A percentile compares a stretch with the other conserved stretches of the same genome.
Conservation (phyloP, 2,113 vertebrate species). For the Calypte anna region DNA sequence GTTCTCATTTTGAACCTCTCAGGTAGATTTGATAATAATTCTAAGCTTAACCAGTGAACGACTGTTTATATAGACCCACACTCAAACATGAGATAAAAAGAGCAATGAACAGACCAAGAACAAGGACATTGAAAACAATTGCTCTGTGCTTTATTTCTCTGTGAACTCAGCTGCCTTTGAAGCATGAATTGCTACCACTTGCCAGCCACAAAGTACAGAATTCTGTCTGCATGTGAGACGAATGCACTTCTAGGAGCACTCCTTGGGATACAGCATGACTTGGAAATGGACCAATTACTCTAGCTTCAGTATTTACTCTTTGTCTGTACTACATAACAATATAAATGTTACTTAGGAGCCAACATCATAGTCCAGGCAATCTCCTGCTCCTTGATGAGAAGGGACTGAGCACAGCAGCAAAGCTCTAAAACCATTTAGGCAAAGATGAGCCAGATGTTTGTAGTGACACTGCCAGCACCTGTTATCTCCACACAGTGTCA, state of each 20-base stretch:
- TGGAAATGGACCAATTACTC: background rate
- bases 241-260: background rate
- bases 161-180: background rate
- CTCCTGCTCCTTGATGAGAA: background rate
- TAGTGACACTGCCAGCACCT: background rate
- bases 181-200: background rate
- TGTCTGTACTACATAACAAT: background rate
- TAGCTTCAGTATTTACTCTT: background rate
- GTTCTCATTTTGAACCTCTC: background rate
- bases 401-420: background rate
- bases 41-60: background rate
- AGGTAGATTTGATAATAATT: background rate
- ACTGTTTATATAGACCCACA: background rate
- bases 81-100: background rate
- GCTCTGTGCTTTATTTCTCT: background rate
- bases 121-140: background rate
- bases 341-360: background rate
- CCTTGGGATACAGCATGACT: background rate
- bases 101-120: background rate
- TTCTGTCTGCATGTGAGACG: rapidly evolving
- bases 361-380: background rate
- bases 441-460: background rate
- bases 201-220: background rate
- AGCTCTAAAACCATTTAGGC: background rate
- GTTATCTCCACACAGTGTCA: background rate